These are phyloP conservation scores for Epicampocera succincta DNA, from an alignment of 2,888 invertebrate species.

Conservation along the genomic window DNA sequence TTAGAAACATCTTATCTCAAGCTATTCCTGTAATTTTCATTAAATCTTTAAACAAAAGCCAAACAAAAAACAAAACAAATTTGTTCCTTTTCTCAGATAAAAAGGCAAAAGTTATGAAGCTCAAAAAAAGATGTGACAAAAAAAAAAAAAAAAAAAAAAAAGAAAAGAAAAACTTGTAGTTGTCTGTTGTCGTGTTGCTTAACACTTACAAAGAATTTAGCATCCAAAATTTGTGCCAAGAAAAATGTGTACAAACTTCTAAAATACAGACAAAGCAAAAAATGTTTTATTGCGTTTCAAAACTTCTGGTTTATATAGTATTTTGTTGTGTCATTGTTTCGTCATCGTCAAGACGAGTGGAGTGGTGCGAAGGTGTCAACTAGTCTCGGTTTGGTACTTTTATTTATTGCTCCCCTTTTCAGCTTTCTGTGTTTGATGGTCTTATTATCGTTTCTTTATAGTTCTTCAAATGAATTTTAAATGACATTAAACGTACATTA, in stretches of 20 bases:
- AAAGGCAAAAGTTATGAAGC: no score
- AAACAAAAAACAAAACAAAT: no score
- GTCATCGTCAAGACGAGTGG: constrained; percentile 48
- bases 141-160: constrained; percentile 20
- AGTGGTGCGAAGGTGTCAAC: constrained; percentile 44
- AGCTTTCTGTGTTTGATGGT: background rate
- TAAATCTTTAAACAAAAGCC: no score
- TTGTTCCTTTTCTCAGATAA: no score
- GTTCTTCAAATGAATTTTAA: constrained; percentile 14
- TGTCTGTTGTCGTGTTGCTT: background rate
- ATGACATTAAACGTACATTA: constrained; percentile 16
- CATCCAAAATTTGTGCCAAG: constrained; percentile 12
- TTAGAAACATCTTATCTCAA: no score
- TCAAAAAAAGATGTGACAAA: no score
- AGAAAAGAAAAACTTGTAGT: constrained; percentile 13
- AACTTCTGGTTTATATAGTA: constrained; percentile 1
- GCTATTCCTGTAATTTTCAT: no score
- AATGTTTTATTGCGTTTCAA: constrained; percentile 12
- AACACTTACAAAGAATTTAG: background rate
- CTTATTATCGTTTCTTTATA: background rate
- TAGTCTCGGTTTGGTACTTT: constrained; percentile 17
- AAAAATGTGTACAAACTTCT: constrained; percentile 1
- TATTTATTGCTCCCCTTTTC: background rate
- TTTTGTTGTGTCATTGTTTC: constrained; percentile 38
- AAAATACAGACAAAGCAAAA: constrained; percentile 11